Conservation (phyloP, 1,140 invertebrate species). For the Oryctes rhinoceros region DNA sequence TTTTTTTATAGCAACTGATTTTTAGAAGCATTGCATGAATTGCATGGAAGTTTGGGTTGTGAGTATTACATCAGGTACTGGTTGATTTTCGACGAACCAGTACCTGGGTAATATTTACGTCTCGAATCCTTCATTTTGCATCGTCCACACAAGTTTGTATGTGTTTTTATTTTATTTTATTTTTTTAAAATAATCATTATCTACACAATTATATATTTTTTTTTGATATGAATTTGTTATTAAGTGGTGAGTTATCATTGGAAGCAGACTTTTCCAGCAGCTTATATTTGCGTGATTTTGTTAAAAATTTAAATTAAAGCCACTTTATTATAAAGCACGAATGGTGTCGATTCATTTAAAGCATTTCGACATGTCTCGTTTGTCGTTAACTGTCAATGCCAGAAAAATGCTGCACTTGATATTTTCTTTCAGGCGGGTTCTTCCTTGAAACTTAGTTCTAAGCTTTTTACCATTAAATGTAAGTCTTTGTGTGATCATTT, state of each 20-base stretch:
- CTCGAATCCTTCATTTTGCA: conserved; percentile 50
- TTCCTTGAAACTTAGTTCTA: too few relatives aligned
- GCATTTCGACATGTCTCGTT: too few relatives aligned
- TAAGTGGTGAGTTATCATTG: not conserved
- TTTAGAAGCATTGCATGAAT: conserved; percentile 52
- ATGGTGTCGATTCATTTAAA: too few relatives aligned
- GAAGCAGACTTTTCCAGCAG: too few relatives aligned
- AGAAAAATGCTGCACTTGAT: too few relatives aligned
- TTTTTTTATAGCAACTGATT: conserved; percentile 42
- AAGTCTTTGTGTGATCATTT: too few relatives aligned
- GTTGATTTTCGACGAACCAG: conserved; percentile 72
- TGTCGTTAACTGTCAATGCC: too few relatives aligned
- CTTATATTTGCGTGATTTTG: too few relatives aligned
- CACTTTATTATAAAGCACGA: too few relatives aligned
- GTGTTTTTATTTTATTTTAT: not conserved
- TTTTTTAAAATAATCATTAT: conserved; percentile 7
- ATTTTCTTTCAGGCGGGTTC: too few relatives aligned
- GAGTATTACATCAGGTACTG: conserved; percentile 99
- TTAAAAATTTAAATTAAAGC: too few relatives aligned
- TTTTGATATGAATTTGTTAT: not conserved
- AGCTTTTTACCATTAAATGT: too few relatives aligned
- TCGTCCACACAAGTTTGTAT: conserved; percentile 24
- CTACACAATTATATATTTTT: conserved; percentile 2
- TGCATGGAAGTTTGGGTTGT: conserved; percentile 68
- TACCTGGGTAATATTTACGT: conserved; percentile 85